Conservation (phyloP, 2,113 vertebrate genomes). For the Scortum barcoo region DNA sequence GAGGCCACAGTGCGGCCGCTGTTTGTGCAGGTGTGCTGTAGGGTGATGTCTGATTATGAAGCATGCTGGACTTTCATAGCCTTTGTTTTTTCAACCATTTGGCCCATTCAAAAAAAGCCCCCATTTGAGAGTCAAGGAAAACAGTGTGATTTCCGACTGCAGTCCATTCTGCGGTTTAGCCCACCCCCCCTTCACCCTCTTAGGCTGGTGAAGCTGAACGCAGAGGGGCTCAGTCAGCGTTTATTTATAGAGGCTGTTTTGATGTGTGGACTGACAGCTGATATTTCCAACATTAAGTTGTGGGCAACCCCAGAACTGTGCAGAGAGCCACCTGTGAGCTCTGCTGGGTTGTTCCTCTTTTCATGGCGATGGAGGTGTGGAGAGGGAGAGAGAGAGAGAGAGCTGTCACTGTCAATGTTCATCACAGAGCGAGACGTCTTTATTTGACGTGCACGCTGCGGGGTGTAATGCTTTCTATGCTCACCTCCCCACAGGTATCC, state of each 20-base stretch:
- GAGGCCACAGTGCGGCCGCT: slow-evolving; percentile 70
- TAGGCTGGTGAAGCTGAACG: slow-evolving; percentile 27
- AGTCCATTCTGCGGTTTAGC: slow-evolving; percentile 51
- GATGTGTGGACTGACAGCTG: slow-evolving; percentile 67
- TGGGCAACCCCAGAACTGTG: slow-evolving; percentile 29
- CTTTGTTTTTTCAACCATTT: slow-evolving; percentile 79
- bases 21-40: slow-evolving; percentile 84
- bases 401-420: slow-evolving; percentile 41
- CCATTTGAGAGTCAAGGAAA: slow-evolving; percentile 78
- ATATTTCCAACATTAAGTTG: slow-evolving; percentile 55
- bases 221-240: slow-evolving; percentile 54
- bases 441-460: neutral
- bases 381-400: neutral
- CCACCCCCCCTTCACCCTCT: slow-evolving; percentile 19
- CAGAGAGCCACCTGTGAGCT: slow-evolving; percentile 56
- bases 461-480: neutral
- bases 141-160: slow-evolving; percentile 75
- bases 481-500: neutral
- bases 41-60: slow-evolving; percentile 81
- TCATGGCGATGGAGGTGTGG: neutral
- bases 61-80: slow-evolving; percentile 74
- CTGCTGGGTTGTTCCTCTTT: slow-evolving; percentile 3
- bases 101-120: slow-evolving; percentile 51
- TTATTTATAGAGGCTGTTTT: slow-evolving; percentile 72
- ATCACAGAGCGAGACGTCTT: slow-evolving; percentile 19